These are phyloP conservation scores for Zoanthus sansibaricus DNA, from an alignment of 92 coral and sea anemone species.

Conservation along the genomic window DNA sequence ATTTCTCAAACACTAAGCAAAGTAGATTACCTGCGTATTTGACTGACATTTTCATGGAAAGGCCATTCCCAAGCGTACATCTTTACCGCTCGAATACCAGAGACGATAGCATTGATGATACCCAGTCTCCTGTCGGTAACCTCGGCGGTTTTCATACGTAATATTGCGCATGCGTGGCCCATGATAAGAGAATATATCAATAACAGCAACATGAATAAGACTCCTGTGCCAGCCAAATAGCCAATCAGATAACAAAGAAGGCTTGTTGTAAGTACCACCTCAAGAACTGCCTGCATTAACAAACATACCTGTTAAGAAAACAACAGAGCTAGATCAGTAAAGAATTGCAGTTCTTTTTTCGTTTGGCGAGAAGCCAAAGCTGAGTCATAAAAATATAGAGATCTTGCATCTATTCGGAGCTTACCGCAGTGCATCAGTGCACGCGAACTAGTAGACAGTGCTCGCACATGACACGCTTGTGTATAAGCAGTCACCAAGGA, in stretches of 20 bases:
- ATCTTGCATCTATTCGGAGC: no score
- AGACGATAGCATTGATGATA: slow-evolving; percentile 43
- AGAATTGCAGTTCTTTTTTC: not conserved
- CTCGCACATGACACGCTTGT: not conserved
- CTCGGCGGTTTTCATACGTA: slow-evolving; percentile 69
- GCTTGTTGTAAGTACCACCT: slow-evolving; percentile 59
- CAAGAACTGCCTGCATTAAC: slow-evolving; percentile 59
- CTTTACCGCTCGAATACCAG: slow-evolving; percentile 29
- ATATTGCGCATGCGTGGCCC: slow-evolving; percentile 65
- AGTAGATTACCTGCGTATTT: slow-evolving; percentile 19
- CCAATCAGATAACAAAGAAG: slow-evolving; percentile 75
- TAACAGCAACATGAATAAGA: slow-evolving; percentile 62
- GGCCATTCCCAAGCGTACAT: slow-evolving; percentile 39
- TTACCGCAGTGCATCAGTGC: not conserved
- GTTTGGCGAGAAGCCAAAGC: not conserved
- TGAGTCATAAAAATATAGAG: no score
- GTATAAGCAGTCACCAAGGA: no score
- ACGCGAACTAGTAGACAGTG: not conserved
- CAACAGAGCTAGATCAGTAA: not conserved
- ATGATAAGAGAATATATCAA: slow-evolving; percentile 57
- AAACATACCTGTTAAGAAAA: slow-evolving; percentile 7
- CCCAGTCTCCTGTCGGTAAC: slow-evolving; percentile 74
- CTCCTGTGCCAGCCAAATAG: slow-evolving; percentile 67
- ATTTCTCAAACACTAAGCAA: no score
- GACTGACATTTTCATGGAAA: slow-evolving; percentile 16